Evolutionary conservation across 2,888 invertebrate species (phyloP), one percentile per base, ranked within the genome.

Genomic region (Sicus ferrugineus): DNA sequence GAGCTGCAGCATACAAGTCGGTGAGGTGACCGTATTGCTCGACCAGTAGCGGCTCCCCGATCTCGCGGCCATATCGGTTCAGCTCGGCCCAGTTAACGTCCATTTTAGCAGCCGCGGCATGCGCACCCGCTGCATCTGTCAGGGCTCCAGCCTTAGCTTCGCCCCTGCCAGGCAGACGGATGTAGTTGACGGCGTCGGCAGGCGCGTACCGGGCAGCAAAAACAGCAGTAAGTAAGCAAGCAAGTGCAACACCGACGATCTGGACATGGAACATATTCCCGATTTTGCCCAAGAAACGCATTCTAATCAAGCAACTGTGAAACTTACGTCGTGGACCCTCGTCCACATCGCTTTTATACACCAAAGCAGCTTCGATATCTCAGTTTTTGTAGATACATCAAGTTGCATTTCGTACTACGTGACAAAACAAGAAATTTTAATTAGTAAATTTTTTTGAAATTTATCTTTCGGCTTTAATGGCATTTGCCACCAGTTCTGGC

Each of bases 31-130:
- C 83, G 34, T 76, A 77, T 2, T 76, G 67, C 61, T 74, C 77
- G 54, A 72, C 75, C 73, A 83, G 73, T 19, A 83, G 74, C 46
- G 83, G 83, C 6, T 58, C 59, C 69, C 81, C 82, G 72, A 78
- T 79, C 73, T 82, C 73, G 73, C 77, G 74, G 68, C 82, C 83
- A 71, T 79, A 81, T 38, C 62, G 70, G 71, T 79, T 74, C 34
- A 84, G 70, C 2, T 76, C 74, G 30, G 71, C 26, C 72, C 74
- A 80, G 31, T 81, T 75, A 16, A 76, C 74, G 66, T 79, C 74
- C 69, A 83, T 70, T 73, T 78, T 79, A 68, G 80, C 78, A 3
- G 83, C 77, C 4, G 77, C 70, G n/a, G 83, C 83, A 50, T 76
- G 75, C 34, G 81, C 83, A n/a, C n/a, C n/a, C n/a, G n/a, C n/a